Conservation (phyloP, 1,140 invertebrate species). For the Drosophila lowei region DNA sequence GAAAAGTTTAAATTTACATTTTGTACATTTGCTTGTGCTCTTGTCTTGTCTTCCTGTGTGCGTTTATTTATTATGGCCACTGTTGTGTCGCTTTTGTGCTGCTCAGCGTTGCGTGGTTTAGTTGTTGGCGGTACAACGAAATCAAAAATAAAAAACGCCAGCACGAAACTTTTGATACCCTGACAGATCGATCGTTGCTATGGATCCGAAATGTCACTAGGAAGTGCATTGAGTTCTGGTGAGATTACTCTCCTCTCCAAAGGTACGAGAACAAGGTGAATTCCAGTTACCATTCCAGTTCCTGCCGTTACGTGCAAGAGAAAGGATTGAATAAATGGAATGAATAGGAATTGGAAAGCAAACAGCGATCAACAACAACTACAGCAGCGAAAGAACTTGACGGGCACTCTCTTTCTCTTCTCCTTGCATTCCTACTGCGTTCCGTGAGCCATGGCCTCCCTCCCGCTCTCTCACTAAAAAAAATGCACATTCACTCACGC, state of each 20-base stretch:
- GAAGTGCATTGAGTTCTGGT: too few relatives aligned
- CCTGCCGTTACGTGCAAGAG: conserved; percentile 4
- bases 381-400: too few relatives aligned
- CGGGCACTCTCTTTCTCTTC: conserved; percentile 8
- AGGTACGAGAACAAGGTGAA: too few relatives aligned
- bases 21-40: conserved; percentile 57
- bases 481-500: conserved; percentile 62
- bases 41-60: conserved; percentile 38
- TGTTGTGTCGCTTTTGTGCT: conserved; percentile 53
- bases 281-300: conserved; percentile 19
- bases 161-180: conserved; percentile 2
- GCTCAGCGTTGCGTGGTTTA: conserved; percentile 62
- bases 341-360: background rate
- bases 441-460: conserved; percentile 19
- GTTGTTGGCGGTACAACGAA: conserved; percentile 20
- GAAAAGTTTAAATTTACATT: conserved; percentile 79
- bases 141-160: conserved; percentile 43
- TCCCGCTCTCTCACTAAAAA: conserved; percentile 9
- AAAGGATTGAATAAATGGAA: conserved; percentile 3
- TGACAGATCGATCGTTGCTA: too few relatives aligned
- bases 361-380: conserved; percentile 13
- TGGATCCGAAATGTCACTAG: too few relatives aligned
- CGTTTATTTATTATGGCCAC: conserved; percentile 59
- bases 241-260: too few relatives aligned
- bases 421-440: conserved; percentile 28